Evolutionary conservation across 2,113 vertebrate genomes (phyloP), one percentile per base, ranked within the genome.

Genomic region (Phoenicopterus ruber): DNA sequence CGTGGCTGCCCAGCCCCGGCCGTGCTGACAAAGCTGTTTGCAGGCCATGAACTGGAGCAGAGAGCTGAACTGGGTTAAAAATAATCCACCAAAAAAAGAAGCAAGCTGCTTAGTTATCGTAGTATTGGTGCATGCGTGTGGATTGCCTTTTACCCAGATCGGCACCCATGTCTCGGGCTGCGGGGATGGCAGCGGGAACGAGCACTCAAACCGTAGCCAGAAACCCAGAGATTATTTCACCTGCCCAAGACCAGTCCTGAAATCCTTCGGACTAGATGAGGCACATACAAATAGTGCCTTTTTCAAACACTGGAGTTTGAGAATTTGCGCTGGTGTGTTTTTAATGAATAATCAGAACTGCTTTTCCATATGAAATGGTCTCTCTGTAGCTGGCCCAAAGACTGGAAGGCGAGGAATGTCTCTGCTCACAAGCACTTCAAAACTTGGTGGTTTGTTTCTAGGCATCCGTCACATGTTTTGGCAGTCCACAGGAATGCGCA

Each of bases 391-490:
- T 89, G 81, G 70, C 91, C 69, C 49, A 54, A 82, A 72, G 57
- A 74, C 74, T 72, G 92, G 69, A 40, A 67, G 90, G 83, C 2
- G 0, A 94, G 93, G 92, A 96, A 92, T 92, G 94, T 90, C 77
- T 95, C 70, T 17, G 28, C 82, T 94, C 80, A 71, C 76, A 93
- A 81, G 94, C 80, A 84, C 86, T 96, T 90, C 62, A 83, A 20
- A 94, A 93, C 69, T 81, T 8, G 0, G 86, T 67, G 90, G 63
- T 93, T 96, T 96, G 76, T 96, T 95, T 90, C 93, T 96, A 92
- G 92, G 92, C 86, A 67, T 91, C 82, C 15, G 11, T 93, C 95
- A 94, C 96, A 13, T 97, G 90, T 66, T 92, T 96, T 94, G 90
- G 94, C 95, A 95, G 76, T 80, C 90, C 66, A 26, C 82, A 95